Evolutionary conservation across 2,888 invertebrate species (phyloP).

Genomic region (Cephonodes hylas): DNA sequence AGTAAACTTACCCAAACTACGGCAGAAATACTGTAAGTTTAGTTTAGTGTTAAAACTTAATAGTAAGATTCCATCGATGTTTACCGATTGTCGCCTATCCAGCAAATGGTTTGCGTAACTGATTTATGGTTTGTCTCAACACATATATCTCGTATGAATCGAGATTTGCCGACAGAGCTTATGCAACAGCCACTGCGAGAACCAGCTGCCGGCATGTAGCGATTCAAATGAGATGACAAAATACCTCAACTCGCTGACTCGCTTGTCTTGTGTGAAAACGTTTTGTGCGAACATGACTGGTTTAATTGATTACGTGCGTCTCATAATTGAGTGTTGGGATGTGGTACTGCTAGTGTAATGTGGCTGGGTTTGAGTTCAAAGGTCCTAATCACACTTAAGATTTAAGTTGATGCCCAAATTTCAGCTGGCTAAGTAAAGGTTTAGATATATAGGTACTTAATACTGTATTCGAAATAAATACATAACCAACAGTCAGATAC

Average conservation of each 20-base stretch:
- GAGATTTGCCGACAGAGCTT: not conserved
- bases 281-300: not conserved
- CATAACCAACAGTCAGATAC: not conserved
- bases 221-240: constrained; percentile 8
- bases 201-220: not conserved
- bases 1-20: too few relatives aligned
- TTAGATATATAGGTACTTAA: too few relatives aligned
- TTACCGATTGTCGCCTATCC: not conserved
- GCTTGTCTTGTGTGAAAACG: not conserved
- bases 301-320: not conserved
- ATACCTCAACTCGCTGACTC: not conserved
- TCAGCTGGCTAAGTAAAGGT: too few relatives aligned
- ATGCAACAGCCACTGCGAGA: not conserved
- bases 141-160: not conserved
- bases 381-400: too few relatives aligned
- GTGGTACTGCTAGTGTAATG: too few relatives aligned
- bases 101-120: not conserved
- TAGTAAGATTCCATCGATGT: too few relatives aligned
- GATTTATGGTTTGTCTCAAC: not conserved
- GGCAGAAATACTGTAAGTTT: too few relatives aligned
- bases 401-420: too few relatives aligned
- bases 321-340: not conserved
- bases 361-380: too few relatives aligned
- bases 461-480: not conserved
- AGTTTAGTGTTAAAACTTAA: too few relatives aligned